Evolutionary conservation across 2,797 vertebrate genomes (phyloP), one percentile per base, ranked within the genome.

Genomic region (Holocentrus rufus): DNA sequence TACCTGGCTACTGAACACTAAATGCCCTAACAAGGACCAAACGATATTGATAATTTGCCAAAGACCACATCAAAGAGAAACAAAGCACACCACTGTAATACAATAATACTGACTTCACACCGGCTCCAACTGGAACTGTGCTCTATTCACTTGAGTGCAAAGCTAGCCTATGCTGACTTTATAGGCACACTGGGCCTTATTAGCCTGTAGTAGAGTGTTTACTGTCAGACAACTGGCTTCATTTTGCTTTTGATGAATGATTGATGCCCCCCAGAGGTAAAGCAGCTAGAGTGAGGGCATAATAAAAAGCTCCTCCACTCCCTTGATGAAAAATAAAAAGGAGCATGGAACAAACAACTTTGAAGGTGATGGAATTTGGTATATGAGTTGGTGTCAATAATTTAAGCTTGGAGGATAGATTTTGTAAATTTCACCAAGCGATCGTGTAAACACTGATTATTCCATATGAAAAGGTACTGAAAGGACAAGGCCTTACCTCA

Each of bases 171-270:
- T 61, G 14, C 74, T 76, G 74, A 59, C 78, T 76, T 76, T 65
- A 74, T 65, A 76, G 73, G 65, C 85, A 82, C 81, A 36, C 52
- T 78, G 77, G 88, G 79, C 77, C 52, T 84, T 89, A 88, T 91
- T 90, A 85, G 81, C 82, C 81, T 27, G 22, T 63, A 77, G 63
- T 46, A 31, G 39, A 78, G 66, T 74, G 82, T 83, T 88, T 81
- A 85, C 76, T 83, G 71, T 73, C 71, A 87, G 66, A 89, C 82
- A 88, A 79, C 83, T 76, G 57, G 73, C 76, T 86, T 81, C 64
- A 83, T 72, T 85, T 82, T 68, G 71, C 79, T 67, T 90, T 87
- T 84, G 83, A 89, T 89, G 69, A 88, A 89, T 84, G 84, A 87
- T 84, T 88, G 86, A 91, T 81, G 80, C 53, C 59, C 54, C 71